Conservation (phyloP, 2,797 vertebrate genomes). For the Morelia viridis region DNA sequence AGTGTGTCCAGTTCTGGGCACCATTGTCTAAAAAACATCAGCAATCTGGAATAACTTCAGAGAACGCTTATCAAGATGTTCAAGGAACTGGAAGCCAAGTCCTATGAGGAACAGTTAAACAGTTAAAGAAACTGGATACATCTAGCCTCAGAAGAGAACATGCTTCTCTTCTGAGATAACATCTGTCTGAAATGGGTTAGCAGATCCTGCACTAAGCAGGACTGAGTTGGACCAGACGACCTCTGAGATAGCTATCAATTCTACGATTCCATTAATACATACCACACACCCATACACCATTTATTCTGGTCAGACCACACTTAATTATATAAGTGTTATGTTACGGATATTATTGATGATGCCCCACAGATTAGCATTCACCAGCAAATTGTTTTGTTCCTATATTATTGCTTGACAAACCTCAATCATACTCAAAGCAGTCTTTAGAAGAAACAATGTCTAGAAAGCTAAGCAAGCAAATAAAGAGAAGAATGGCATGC, state of each 20-base stretch:
- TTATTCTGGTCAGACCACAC: background rate
- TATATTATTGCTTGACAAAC: constrained; percentile 12
- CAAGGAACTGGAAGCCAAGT: background rate
- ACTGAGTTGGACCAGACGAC: background rate
- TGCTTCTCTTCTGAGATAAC: background rate
- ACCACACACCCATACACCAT: background rate
- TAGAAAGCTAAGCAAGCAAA: background rate
- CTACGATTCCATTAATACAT: background rate
- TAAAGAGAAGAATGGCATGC: background rate
- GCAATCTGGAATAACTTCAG: background rate
- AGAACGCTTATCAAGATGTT: background rate
- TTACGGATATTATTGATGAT: constrained; percentile 19
- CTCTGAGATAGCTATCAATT: background rate
- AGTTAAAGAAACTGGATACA: background rate
- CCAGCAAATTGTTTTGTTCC: constrained; percentile 32
- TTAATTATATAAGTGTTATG: background rate
- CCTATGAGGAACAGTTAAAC: background rate
- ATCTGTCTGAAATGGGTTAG: background rate
- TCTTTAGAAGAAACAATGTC: background rate
- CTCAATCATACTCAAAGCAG: background rate
- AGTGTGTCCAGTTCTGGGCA: background rate
- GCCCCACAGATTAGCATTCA: background rate
- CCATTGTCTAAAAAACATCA: background rate
- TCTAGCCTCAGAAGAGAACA: background rate
- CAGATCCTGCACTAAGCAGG: background rate